Conservation (phyloP, 2,888 invertebrate genomes). For the Xiphydria camelus region DNA sequence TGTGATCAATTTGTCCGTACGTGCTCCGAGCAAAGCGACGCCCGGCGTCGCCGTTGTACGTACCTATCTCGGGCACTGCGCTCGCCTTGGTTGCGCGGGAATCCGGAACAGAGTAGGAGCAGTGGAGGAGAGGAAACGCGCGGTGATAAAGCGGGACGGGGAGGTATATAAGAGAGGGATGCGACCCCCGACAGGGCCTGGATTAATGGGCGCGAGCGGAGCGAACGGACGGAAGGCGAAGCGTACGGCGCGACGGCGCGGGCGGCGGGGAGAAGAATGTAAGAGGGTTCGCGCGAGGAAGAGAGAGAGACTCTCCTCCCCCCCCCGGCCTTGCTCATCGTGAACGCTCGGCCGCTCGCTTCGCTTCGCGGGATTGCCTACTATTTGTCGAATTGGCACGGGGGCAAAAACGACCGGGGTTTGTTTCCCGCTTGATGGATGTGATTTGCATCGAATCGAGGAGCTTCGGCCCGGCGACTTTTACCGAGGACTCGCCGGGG, state of each 20-base stretch:
- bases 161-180: background rate
- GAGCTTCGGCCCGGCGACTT: background rate
- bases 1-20: conserved; percentile 26
- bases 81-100: too few species aligned
- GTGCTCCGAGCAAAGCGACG: conserved; percentile 5
- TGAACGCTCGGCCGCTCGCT: background rate
- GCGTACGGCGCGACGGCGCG: too few species aligned
- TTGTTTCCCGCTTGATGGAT: too few species aligned
- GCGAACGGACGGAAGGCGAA: background rate
- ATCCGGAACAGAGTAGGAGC: background rate
- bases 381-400: background rate
- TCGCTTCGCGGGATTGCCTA: background rate
- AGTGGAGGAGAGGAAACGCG: background rate
- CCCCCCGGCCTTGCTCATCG: too few species aligned
- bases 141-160: background rate
- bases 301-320: too few species aligned
- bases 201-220: conserved; percentile 14
- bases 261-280: background rate
- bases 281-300: background rate
- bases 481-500: background rate
- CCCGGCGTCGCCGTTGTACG: conserved; percentile 9
- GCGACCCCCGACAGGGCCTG: conserved; percentile 1
- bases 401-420: conserved; percentile 1
- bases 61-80: too few species aligned
- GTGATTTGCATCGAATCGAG: background rate